Evolutionary conservation across 1,140 invertebrate species (phyloP).

Genomic region (Eriocheir sinensis): DNA sequence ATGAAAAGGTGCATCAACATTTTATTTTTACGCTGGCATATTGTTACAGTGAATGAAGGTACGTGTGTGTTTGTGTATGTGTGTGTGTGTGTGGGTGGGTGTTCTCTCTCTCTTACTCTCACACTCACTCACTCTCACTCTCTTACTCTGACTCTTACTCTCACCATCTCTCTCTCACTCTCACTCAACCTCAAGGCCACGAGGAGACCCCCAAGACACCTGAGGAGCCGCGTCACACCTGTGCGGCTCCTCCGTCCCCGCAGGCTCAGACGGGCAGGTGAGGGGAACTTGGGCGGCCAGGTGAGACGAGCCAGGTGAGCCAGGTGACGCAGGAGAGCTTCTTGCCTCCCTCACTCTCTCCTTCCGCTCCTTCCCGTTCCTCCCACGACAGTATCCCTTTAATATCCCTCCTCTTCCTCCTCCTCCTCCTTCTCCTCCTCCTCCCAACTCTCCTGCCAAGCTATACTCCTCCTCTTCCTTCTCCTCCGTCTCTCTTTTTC

Average conservation of each 20-base stretch:
- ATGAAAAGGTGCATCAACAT: too few species aligned
- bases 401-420: background rate
- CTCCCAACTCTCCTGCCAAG: too few species aligned
- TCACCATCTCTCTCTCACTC: background rate
- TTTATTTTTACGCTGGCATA: too few species aligned
- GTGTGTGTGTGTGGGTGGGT: too few species aligned
- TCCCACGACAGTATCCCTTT: constrained; percentile 22
- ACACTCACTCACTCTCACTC: background rate
- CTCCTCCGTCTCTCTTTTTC: too few species aligned
- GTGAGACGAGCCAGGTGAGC: too few species aligned
- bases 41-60: too few species aligned
- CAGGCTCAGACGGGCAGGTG: background rate
- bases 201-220: background rate
- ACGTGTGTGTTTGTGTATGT: too few species aligned
- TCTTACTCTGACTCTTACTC: too few species aligned
- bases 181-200: background rate
- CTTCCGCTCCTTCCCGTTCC: too few species aligned
- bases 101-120: background rate
- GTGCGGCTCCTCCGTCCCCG: background rate
- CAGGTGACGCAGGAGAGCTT: background rate
- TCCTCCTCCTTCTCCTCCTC: too few species aligned
- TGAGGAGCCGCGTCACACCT: background rate
- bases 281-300: background rate
- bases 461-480: too few species aligned
- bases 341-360: background rate